A percentile compares a stretch with the other conserved stretches of the same genome.
Conservation (phyloP, 2,113 vertebrate species). For the Plecotus auritus region DNA sequence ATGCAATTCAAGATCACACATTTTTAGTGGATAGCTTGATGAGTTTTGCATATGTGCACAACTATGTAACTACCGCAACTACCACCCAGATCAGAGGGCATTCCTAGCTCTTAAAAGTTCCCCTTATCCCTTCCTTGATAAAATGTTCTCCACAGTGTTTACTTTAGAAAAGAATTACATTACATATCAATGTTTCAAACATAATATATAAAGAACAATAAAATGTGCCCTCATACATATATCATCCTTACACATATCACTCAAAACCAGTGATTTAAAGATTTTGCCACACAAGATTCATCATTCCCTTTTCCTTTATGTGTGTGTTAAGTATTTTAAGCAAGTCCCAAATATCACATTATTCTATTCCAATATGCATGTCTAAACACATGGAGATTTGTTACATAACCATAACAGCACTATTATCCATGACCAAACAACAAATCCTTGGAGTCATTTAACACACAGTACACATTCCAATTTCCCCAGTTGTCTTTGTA, state of each 20-base stretch:
- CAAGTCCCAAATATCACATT: background rate
- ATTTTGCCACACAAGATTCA: background rate
- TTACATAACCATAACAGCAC: background rate
- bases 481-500: background rate
- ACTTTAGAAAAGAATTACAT: background rate
- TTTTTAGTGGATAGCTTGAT: background rate
- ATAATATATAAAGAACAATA: background rate
- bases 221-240: background rate
- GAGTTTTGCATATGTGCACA: background rate
- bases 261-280: background rate
- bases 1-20: background rate
- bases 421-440: background rate
- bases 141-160: background rate
- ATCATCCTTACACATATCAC: background rate
- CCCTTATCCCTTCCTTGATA: background rate
- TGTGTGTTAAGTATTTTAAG: background rate
- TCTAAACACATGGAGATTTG: background rate
- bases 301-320: background rate
- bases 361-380: background rate
- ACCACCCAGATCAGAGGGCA: background rate
- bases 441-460: background rate
- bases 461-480: background rate
- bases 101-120: background rate
- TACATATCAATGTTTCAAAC: background rate
- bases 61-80: background rate